Percentiles rank a stretch among this genome's conserved stretches.
Evolutionary conservation across 2,113 vertebrate species (phyloP).

Genomic region (Sinocyclocheilus anshuiensis): DNA sequence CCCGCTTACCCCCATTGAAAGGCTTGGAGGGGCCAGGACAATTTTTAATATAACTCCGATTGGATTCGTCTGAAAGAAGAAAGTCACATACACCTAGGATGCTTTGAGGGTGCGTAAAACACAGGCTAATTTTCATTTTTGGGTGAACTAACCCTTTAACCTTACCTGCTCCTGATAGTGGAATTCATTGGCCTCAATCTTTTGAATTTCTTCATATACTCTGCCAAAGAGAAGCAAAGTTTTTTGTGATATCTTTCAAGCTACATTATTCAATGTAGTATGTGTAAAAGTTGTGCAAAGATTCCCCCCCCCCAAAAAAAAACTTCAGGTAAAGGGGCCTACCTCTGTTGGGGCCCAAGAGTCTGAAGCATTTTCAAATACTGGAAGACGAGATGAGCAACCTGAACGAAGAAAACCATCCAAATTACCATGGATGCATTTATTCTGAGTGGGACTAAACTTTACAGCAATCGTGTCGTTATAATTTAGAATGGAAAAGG

Average conservation of each 20-base stretch:
- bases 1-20: no score
- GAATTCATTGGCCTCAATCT: conserved; percentile 95
- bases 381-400: conserved; percentile 92
- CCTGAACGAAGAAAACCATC: conserved; percentile 69
- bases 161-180: conserved; percentile 94
- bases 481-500: conserved; percentile 15
- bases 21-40: no score
- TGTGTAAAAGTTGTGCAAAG: not conserved
- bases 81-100: no score
- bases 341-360: conserved; percentile 90
- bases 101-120: no score
- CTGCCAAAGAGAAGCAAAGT: conserved; percentile 65
- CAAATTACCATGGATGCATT: conserved; percentile 13
- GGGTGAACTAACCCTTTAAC: no score
- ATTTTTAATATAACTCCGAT: no score
- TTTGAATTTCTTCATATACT: conserved; percentile 70
- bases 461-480: not conserved
- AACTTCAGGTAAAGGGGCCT: conserved; percentile 29
- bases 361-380: conserved; percentile 96
- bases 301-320: not conserved
- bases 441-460: not conserved
- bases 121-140: no score
- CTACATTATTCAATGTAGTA: not conserved
- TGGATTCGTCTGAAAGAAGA: no score
- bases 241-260: not conserved